phyloP scores from a whole-genome alignment of 2,888 invertebrate species.

The Agapostemon virescens region DNA sequence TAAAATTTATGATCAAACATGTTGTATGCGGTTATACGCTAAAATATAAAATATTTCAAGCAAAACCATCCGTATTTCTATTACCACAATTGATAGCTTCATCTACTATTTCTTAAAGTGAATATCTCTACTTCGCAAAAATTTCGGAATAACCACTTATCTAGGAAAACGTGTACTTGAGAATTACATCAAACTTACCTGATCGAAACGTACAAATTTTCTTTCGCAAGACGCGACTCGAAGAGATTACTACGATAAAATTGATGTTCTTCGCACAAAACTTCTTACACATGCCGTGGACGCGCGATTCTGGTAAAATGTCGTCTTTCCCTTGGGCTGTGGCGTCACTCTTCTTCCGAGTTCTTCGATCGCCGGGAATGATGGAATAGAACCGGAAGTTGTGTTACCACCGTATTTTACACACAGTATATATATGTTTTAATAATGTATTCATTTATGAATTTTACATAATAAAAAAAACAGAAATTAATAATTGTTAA shows the following conservation, averaged over 20 bases:
- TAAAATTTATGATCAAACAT: not conserved
- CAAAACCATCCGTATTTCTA: conserved; percentile 15
- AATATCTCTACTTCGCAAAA: conserved; percentile 46
- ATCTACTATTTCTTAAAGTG: conserved; percentile 38
- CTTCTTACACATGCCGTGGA: conserved; percentile 43
- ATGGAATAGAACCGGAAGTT: conserved; percentile 60
- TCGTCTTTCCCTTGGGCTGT: conserved; percentile 55
- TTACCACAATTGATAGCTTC: conserved; percentile 50
- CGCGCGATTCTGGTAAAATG: conserved; percentile 59
- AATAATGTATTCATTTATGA: conserved; percentile 12
- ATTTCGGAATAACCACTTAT: conserved; percentile 26
- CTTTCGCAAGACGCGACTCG: not conserved
- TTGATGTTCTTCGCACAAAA: conserved; percentile 18
- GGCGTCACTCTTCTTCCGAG: conserved; percentile 62
- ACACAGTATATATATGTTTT: conserved; percentile 4
- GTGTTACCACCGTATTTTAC: conserved; percentile 27
- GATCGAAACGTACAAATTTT: not conserved
- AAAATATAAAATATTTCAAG: not conserved
- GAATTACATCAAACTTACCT: conserved; percentile 33
- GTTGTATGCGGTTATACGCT: not conserved
- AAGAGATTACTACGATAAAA: not conserved
- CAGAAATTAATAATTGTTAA: conserved; percentile 12
- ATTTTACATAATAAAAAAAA: conserved; percentile 11
- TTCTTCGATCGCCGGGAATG: conserved; percentile 50
- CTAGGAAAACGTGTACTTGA: conserved; percentile 10